Percentiles rank a stretch among this genome's conserved stretches.
Conservation (phyloP, 2,113 vertebrate species). For the Isichthys henryi region DNA sequence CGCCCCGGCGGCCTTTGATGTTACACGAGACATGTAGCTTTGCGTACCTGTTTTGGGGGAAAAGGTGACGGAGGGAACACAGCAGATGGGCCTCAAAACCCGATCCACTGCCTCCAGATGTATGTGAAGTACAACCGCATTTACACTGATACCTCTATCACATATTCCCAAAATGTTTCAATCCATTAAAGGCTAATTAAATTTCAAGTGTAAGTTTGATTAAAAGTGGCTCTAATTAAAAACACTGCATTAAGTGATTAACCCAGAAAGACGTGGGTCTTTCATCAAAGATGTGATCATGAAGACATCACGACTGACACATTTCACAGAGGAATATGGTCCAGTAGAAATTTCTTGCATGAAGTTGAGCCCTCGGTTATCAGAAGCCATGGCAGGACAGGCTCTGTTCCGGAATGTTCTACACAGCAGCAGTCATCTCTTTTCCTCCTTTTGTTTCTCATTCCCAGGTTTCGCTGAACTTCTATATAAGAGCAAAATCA, state of each 20-base stretch:
- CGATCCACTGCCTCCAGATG: not conserved
- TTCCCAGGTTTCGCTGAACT: conserved; percentile 8
- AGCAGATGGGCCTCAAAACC: not conserved
- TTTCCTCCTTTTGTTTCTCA: not conserved
- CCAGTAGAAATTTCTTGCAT: not conserved
- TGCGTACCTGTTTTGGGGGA: not conserved
- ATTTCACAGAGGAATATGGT: not conserved
- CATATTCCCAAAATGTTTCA: conserved; percentile 25
- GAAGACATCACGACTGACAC: conserved; percentile 17
- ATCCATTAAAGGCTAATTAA: conserved; percentile 20
- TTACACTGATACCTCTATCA: conserved; percentile 17
- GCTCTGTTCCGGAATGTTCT: not conserved
- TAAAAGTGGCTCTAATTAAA: conserved; percentile 25
- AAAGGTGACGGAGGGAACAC: not conserved
- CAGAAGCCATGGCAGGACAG: not conserved
- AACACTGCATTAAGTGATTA: conserved; percentile 5
- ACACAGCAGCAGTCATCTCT: not conserved
- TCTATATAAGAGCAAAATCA: not conserved
- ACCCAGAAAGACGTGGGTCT: not conserved
- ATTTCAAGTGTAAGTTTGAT: conserved; percentile 20
- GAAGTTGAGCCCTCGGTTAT: not conserved
- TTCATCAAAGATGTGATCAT: conserved; percentile 21
- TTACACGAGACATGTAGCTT: not conserved
- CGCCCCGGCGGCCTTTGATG: not conserved
- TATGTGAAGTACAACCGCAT: not conserved